phyloP scores from a whole-genome alignment of 2,888 invertebrate genomes.

The Drosophila nigricruria region DNA sequence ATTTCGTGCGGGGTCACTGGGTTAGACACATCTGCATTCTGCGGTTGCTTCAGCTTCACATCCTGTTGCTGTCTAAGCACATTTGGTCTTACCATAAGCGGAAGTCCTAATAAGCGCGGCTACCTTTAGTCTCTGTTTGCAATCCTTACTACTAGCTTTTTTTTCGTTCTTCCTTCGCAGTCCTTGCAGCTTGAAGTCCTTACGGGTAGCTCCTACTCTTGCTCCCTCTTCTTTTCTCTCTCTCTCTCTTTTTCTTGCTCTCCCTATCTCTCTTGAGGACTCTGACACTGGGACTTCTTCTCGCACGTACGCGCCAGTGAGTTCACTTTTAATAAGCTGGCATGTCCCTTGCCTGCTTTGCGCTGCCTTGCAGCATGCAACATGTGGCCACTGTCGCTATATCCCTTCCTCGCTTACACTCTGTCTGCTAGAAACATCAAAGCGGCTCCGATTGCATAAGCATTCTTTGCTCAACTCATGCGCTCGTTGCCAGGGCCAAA shows the following conservation, averaged over 20 bases:
- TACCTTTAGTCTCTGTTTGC: not conserved
- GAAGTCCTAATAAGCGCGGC: conserved; percentile 38
- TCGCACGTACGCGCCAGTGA: conserved; percentile 28
- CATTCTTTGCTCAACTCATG: conserved; percentile 43
- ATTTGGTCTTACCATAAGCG: conserved; percentile 17
- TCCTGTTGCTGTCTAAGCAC: conserved; percentile 32
- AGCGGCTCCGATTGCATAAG: conserved; percentile 36
- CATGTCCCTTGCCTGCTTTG: conserved; percentile 16
- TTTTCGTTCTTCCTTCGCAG: not conserved
- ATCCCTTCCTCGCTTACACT: not conserved
- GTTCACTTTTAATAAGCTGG: conserved; percentile 49
- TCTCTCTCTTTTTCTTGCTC: not conserved
- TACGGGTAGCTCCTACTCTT: conserved; percentile 5
- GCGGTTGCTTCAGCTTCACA: conserved; percentile 13
- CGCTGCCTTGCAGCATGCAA: conserved; percentile 58
- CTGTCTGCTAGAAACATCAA: conserved; percentile 32
- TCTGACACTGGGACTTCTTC: conserved; percentile 15
- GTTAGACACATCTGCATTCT: conserved; percentile 44
- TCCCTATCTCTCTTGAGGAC: not conserved
- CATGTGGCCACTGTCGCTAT: conserved; percentile 66
- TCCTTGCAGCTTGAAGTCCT: conserved; percentile 6
- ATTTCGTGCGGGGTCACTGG: conserved; percentile 56
- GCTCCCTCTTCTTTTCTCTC: not conserved
- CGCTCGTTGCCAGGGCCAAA: conserved; percentile 59
- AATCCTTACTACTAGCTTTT: not conserved